Percentiles rank a stretch among this genome's conserved stretches.
Conservation (phyloP, 2,888 invertebrate species). For the Ephialtes manifestator region DNA sequence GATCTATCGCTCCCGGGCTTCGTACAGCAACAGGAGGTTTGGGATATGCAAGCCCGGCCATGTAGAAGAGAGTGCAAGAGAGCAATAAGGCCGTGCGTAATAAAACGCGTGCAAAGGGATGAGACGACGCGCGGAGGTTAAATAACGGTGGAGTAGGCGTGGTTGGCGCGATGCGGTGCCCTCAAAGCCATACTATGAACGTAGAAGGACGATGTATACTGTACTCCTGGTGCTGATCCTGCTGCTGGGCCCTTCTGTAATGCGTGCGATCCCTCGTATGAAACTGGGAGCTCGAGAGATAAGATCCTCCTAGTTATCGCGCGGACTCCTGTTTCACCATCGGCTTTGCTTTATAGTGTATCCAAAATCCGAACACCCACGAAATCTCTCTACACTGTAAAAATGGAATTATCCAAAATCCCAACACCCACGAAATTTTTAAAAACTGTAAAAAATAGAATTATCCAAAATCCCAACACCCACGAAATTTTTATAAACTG, state of each 20-base stretch:
- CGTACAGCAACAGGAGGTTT: constrained; percentile 62
- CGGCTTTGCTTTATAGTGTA: not conserved
- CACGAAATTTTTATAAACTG: too few species aligned
- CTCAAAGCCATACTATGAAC: constrained; percentile 79
- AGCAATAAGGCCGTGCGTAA: constrained; percentile 73
- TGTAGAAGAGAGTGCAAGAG: constrained; percentile 57
- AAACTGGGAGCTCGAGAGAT: constrained; percentile 84
- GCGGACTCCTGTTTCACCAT: constrained; percentile 78
- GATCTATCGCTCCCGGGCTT: constrained; percentile 82
- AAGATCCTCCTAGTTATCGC: constrained; percentile 85
- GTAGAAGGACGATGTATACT: constrained; percentile 19
- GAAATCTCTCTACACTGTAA: not conserved
- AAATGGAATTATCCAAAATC: too few species aligned
- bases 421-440: not conserved
- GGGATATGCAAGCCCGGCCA: constrained; percentile 57
- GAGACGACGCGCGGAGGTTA: constrained; percentile 68
- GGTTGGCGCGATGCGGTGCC: constrained; percentile 82
- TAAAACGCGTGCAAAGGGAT: constrained; percentile 71
- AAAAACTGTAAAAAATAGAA: too few species aligned
- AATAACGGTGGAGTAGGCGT: constrained; percentile 82
- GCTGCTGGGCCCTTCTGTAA: constrained; percentile 9
- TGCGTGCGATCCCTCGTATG: constrained; percentile 69
- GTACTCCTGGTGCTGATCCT: constrained; percentile 33
- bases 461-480: constrained; percentile 27
- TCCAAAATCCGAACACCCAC: constrained; percentile 20